Percentiles rank a stretch among this genome's conserved stretches.
Conservation (phyloP, 2,113 vertebrate species). For the Callospermophilus lateralis region DNA sequence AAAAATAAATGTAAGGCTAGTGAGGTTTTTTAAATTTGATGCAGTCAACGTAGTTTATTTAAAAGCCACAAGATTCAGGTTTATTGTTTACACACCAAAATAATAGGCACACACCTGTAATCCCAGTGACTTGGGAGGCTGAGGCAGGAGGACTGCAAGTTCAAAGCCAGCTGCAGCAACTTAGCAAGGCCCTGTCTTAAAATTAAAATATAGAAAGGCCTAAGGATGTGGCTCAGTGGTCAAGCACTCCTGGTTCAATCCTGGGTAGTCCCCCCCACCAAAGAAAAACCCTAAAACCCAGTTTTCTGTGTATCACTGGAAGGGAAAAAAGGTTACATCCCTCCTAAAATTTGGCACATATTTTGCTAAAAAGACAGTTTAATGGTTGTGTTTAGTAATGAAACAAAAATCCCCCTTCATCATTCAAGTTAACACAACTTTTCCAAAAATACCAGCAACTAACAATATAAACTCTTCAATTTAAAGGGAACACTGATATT, state of each 20-base stretch:
- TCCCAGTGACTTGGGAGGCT: too few species aligned
- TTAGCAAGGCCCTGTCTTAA: too few species aligned
- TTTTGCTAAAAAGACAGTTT: not conserved
- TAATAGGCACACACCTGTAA: not conserved
- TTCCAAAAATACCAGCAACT: not conserved
- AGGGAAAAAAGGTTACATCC: not conserved
- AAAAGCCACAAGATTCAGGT: conserved; percentile 13
- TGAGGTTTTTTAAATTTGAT: not conserved
- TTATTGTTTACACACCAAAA: not conserved
- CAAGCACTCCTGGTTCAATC: too few species aligned
- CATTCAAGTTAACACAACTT: not conserved
- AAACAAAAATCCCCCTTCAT: not conserved
- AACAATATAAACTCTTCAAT: not conserved
- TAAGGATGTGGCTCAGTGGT: too few species aligned
- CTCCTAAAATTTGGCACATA: not conserved
- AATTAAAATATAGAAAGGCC: too few species aligned
- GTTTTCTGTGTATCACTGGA: not conserved
- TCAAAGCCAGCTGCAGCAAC: too few species aligned
- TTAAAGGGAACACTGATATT: not conserved
- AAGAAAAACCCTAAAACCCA: not conserved
- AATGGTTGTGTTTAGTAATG: not conserved
- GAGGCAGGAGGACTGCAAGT: too few species aligned
- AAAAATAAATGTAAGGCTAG: not conserved
- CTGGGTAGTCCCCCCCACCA: too few species aligned
- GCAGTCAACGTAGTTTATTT: not conserved